Evolutionary conservation across 2,113 vertebrate genomes (phyloP).

Genomic region (Zeus faber): DNA sequence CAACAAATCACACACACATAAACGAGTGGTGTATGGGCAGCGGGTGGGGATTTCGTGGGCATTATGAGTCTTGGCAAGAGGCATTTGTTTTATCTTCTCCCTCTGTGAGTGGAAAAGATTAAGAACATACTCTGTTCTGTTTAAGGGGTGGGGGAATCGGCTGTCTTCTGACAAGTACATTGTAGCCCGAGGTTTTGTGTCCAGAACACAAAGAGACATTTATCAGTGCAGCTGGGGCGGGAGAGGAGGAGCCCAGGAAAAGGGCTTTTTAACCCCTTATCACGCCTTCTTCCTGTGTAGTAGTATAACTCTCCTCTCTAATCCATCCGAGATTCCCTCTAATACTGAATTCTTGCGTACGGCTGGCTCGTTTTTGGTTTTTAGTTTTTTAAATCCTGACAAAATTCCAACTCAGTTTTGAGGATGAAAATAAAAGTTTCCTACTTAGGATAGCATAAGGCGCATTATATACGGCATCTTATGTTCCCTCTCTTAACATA

Average conservation of each 20-base stretch:
- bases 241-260: conserved; percentile 33
- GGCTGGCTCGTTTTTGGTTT: too few relatives aligned
- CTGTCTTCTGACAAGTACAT: conserved; percentile 72
- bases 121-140: conserved; percentile 58
- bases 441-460: too few relatives aligned
- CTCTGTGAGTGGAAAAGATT: conserved; percentile 62
- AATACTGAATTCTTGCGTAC: too few relatives aligned
- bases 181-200: conserved; percentile 69
- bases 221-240: conserved; percentile 74
- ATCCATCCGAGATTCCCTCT: too few relatives aligned
- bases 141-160: conserved; percentile 65
- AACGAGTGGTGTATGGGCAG: too few relatives aligned
- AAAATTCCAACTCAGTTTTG: too few relatives aligned
- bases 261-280: conserved; percentile 56
- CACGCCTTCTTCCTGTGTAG: conserved; percentile 56
- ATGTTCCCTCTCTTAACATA: too few relatives aligned
- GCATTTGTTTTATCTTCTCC: conserved; percentile 57
- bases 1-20: too few relatives aligned
- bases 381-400: too few relatives aligned
- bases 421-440: too few relatives aligned
- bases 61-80: conserved; percentile 49
- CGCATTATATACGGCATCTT: too few relatives aligned
- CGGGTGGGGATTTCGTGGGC: conserved; percentile 39
- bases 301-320: conserved; percentile 45
- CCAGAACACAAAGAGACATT: conserved; percentile 76